These are phyloP conservation scores for Anarrhichthys ocellatus DNA, from an alignment of 2,113 vertebrate species.

Conservation along the genomic window DNA sequence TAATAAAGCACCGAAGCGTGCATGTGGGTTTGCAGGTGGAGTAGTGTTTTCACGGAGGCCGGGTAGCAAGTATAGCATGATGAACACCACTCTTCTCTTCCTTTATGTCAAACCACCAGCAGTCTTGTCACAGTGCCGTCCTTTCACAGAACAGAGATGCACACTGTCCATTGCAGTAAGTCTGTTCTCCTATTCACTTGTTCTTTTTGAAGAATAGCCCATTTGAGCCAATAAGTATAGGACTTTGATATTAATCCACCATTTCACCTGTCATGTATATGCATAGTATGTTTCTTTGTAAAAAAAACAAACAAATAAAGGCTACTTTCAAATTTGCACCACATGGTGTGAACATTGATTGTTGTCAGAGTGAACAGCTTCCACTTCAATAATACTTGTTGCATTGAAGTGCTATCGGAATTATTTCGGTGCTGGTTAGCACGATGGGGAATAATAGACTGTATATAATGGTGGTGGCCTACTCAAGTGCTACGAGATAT, in stretches of 20 bases:
- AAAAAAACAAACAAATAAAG: too few relatives aligned
- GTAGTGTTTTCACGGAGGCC: neutral
- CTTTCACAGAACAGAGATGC: neutral
- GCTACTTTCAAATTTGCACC: neutral
- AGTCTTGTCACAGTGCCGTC: neutral
- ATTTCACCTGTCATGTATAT: neutral
- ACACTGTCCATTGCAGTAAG: neutral
- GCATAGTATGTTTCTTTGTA: neutral
- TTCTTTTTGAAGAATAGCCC: neutral
- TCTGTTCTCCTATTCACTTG: neutral
- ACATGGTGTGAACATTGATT: neutral
- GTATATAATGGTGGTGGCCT: neutral
- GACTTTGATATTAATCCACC: neutral
- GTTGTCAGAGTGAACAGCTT: neutral
- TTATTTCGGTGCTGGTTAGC: accelerated
- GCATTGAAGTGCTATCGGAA: neutral
- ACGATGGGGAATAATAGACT: neutral
- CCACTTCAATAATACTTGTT: neutral
- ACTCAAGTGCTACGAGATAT: neutral
- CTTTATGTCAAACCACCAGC: neutral
- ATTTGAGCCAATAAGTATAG: neutral
- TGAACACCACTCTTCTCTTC: neutral
- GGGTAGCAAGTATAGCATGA: neutral
- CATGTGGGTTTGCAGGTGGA: neutral
- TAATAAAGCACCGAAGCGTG: neutral